A percentile compares a stretch with the other conserved stretches of the same genome.
These are phyloP conservation scores for Malacoraja senta DNA, from an alignment of 2,797 vertebrate genomes.

Conservation along the genomic window DNA sequence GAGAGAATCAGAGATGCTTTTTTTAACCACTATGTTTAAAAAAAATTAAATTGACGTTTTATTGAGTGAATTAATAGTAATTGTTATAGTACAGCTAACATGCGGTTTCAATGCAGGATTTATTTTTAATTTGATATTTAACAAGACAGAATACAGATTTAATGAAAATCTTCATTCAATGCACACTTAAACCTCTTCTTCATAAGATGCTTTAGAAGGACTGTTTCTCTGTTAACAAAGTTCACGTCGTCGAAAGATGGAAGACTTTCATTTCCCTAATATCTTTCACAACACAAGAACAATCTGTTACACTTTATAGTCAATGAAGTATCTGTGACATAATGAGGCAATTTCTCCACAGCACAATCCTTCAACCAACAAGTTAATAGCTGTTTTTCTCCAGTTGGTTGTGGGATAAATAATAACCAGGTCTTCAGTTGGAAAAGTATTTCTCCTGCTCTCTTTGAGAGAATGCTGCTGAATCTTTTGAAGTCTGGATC, in stretches of 20 bases:
- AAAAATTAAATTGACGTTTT: neutral
- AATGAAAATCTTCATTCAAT: neutral
- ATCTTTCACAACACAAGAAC: neutral
- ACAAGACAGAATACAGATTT: neutral
- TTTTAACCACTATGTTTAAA: too few relatives aligned
- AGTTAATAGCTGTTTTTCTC: neutral
- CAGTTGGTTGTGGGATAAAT: neutral
- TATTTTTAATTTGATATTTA: neutral
- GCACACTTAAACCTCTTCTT: neutral
- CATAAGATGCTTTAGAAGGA: neutral
- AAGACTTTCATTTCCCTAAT: neutral
- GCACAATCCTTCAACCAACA: neutral
- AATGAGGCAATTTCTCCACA: neutral
- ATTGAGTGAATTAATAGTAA: neutral
- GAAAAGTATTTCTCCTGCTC: neutral
- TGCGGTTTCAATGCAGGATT: neutral
- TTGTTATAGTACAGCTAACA: neutral
- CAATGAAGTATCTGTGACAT: neutral
- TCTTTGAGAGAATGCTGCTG: neutral
- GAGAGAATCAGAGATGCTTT: too few relatives aligned
- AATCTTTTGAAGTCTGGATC: neutral
- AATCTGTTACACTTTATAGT: neutral
- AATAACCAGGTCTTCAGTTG: neutral
- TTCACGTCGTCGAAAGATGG: neutral
- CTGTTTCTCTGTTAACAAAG: neutral